phyloP scores from a whole-genome alignment of 1,140 invertebrate species.

The Ectropis grisescens region DNA sequence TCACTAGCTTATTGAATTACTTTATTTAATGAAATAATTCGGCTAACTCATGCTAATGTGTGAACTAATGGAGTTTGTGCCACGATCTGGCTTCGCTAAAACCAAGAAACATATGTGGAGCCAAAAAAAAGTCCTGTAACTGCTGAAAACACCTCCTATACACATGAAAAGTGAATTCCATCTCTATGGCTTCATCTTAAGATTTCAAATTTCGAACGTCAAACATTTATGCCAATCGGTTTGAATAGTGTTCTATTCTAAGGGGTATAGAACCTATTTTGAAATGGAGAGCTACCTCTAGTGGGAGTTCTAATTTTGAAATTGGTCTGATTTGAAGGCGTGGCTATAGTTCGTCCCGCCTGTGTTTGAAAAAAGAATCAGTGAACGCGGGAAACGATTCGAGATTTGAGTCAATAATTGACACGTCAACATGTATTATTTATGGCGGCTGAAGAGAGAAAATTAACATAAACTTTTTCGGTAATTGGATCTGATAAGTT shows the following conservation, averaged over 20 bases:
- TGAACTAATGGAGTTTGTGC: slow-evolving; percentile 63
- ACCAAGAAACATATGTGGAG: slow-evolving; percentile 42
- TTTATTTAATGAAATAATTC: slow-evolving; percentile 65
- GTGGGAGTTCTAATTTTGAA: slow-evolving; percentile 19
- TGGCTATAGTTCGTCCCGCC: slow-evolving; percentile 39
- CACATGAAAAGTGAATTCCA: slow-evolving; percentile 22
- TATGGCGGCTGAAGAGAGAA: slow-evolving; percentile 34
- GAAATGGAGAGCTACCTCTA: too few species aligned
- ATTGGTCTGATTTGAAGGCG: slow-evolving; percentile 26
- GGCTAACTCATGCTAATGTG: slow-evolving; percentile 63
- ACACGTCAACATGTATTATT: slow-evolving; percentile 58
- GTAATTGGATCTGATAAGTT: slow-evolving; percentile 59
- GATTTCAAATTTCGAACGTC: slow-evolving; percentile 10
- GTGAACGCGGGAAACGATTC: slow-evolving; percentile 48
- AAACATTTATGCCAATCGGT: too few species aligned
- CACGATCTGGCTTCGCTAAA: slow-evolving; percentile 50
- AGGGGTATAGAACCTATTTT: slow-evolving; percentile 6
- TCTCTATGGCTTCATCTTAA: slow-evolving; percentile 7
- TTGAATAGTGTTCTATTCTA: not conserved
- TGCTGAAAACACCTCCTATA: slow-evolving; percentile 29
- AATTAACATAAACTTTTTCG: slow-evolving; percentile 49
- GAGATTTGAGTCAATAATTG: slow-evolving; percentile 55
- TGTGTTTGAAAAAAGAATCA: slow-evolving; percentile 29
- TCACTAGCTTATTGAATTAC: slow-evolving; percentile 63
- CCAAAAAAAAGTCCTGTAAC: slow-evolving; percentile 37